phyloP scores from a whole-genome alignment of 1,140 invertebrate species.

The Drosophila simulans region DNA sequence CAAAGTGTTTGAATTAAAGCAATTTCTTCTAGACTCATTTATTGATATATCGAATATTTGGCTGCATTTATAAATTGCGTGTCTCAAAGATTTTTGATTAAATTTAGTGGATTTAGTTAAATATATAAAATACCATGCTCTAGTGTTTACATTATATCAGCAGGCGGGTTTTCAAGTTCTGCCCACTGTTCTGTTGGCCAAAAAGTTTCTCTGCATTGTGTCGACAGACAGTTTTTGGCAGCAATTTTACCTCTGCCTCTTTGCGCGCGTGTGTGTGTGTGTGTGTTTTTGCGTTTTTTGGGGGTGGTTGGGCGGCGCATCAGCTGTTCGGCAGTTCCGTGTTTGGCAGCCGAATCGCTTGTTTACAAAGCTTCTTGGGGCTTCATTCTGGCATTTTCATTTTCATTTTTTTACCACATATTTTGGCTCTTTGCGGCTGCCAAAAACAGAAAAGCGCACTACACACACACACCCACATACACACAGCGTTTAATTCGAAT shows the following conservation, averaged over 20 bases:
- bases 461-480: slow-evolving; percentile 13
- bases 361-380: slow-evolving; percentile 61
- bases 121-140: no score
- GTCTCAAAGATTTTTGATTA: no score
- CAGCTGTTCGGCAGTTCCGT: slow-evolving; percentile 59
- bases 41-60: no score
- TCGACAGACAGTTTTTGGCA: slow-evolving; percentile 63
- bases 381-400: slow-evolving; percentile 12
- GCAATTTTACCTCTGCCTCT: slow-evolving; percentile 5
- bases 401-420: slow-evolving; percentile 3
- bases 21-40: no score
- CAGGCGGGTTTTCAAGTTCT: not conserved
- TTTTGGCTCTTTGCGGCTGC: slow-evolving; percentile 34
- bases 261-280: not conserved
- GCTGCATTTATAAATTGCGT: no score
- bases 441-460: slow-evolving; percentile 26
- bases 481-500: slow-evolving; percentile 60
- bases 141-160: not conserved
- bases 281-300: slow-evolving; percentile 21
- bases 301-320: slow-evolving; percentile 23
- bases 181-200: slow-evolving; percentile 19
- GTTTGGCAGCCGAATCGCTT: slow-evolving; percentile 60
- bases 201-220: slow-evolving; percentile 51
- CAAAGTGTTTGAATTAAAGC: no score
- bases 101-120: not conserved